A percentile compares a stretch with the other conserved stretches of the same genome.
Evolutionary conservation across 2,888 invertebrate genomes (phyloP).

Genomic region (Fabriciana adippe): DNA sequence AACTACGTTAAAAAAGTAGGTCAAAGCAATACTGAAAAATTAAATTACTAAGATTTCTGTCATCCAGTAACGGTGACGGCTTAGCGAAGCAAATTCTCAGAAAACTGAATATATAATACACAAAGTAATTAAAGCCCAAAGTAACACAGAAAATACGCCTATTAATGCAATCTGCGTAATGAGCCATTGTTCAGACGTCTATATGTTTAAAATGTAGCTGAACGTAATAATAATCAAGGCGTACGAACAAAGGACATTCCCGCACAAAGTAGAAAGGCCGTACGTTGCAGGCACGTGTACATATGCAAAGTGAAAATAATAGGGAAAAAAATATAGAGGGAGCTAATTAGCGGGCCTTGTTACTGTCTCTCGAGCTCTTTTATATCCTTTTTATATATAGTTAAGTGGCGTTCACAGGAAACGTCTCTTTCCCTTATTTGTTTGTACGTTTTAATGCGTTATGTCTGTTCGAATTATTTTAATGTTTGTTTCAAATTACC

Average conservation of each 20-base stretch:
- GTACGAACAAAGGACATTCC: slow-evolving; percentile 37
- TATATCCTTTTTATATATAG: slow-evolving; percentile 41
- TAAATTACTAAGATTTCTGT: no score
- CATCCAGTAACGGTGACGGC: no score
- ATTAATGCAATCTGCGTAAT: slow-evolving; percentile 20
- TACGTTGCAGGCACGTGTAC: slow-evolving; percentile 30
- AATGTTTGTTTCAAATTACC: neutral
- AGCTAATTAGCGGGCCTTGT: slow-evolving; percentile 45
- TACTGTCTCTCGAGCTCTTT: slow-evolving; percentile 42
- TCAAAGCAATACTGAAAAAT: no score
- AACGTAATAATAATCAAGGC: slow-evolving; percentile 40
- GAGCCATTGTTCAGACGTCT: slow-evolving; percentile 22
- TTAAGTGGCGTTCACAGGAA: slow-evolving; percentile 38
- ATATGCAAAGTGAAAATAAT: slow-evolving; percentile 40
- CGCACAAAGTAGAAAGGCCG: slow-evolving; percentile 40
- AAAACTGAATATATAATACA: neutral
- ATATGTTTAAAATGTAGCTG: slow-evolving; percentile 36
- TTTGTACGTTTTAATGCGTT: slow-evolving; percentile 24
- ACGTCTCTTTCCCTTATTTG: slow-evolving; percentile 30
- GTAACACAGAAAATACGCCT: slow-evolving; percentile 13
- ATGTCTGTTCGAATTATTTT: slow-evolving; percentile 9
- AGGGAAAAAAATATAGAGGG: slow-evolving; percentile 41
- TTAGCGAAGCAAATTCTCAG: neutral
- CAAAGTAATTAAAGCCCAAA: slow-evolving; percentile 8
- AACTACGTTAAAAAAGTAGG: no score